Percentiles rank a stretch among this genome's conserved stretches.
phyloP scores from a whole-genome alignment of 1,140 invertebrate genomes.

The Lycorma delicatula region DNA sequence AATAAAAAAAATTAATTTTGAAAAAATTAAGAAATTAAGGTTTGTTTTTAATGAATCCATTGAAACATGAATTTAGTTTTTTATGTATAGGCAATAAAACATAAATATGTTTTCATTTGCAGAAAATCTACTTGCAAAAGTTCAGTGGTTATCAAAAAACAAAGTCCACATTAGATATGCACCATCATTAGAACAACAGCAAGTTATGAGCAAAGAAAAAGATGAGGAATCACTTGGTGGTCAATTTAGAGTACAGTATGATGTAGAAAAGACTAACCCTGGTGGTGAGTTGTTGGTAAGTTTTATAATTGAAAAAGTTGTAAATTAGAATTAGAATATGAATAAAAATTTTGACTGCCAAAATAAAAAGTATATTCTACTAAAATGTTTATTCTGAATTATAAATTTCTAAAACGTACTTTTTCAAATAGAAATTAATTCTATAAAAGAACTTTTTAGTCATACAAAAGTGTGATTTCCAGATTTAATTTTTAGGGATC shows the following conservation, averaged over 20 bases:
- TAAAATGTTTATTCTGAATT: not conserved
- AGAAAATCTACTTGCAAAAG: no score
- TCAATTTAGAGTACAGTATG: slow-evolving; percentile 55
- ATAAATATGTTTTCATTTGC: no score
- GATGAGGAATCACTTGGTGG: slow-evolving; percentile 44
- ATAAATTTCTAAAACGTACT: not conserved
- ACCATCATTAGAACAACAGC: slow-evolving; percentile 32
- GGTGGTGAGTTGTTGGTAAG: slow-evolving; percentile 47
- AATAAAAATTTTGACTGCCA: not conserved
- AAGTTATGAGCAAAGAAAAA: slow-evolving; percentile 14
- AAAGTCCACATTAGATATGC: slow-evolving; percentile 23
- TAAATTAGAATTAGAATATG: not conserved
- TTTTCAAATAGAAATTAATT: not conserved
- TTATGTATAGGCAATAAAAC: no score
- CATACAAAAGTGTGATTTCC: no score
- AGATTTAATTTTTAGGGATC: no score
- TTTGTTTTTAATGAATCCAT: no score
- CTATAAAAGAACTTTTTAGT: not conserved
- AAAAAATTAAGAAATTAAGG: no score
- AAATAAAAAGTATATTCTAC: not conserved
- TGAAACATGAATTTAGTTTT: no score
- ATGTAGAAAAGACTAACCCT: slow-evolving; percentile 44
- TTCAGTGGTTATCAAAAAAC: no score
- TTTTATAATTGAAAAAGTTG: not conserved
- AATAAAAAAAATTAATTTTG: no score